Base-by-base conservation (phyloP, 2,888 invertebrate genomes). In the Prosapia bicincta region DNA sequence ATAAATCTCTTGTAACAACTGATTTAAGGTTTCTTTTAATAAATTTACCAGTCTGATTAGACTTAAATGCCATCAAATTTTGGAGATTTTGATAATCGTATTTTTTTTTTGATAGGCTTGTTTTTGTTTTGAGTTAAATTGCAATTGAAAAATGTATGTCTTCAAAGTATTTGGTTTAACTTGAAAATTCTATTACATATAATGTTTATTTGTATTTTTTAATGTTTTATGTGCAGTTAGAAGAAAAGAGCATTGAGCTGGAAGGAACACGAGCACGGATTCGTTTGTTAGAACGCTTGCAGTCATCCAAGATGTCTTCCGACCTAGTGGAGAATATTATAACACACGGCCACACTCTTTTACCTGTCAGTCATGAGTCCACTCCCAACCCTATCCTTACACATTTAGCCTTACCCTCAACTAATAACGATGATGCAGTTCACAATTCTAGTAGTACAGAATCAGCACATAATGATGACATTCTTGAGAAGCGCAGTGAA, bases 231-330 rank as follows among this genome's bases (percentile, higher is more conserved):
- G n/a, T 84, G 20, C 87, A 95, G 93, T 85, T 95, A 81, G 93
- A 93, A 85, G 94, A 95, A 84, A 91, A 92, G 83, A 92, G 90
- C 82, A 93, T 94, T 81, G 93, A 95, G 84, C 83, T 94, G 81
- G 94, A 94, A 84, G 93, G 94, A n/a, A 93, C 94, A 20, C 88
- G 90, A 79, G 94, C 94, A 0, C 89, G 91, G 76, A 88, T 93
- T 76, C 89, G 94, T n/a, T 89, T 93, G 79, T 85, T 93, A 78
- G 93, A 93, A 83, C 86, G 89, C 79, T 83, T 85, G 69, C 85
- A 85, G 80, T 84, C 85, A 83, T 69, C 85, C 84, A 76, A 83
- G 69, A 69, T 75, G 24, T 65, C 75, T 7, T 71, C 71, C 10
- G 67, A 74, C 24, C 15, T 70, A 69, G 70, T 23, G 5, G 72